phyloP scores from a whole-genome alignment of 2,113 vertebrate genomes.

The Coreoperca whiteheadi region DNA sequence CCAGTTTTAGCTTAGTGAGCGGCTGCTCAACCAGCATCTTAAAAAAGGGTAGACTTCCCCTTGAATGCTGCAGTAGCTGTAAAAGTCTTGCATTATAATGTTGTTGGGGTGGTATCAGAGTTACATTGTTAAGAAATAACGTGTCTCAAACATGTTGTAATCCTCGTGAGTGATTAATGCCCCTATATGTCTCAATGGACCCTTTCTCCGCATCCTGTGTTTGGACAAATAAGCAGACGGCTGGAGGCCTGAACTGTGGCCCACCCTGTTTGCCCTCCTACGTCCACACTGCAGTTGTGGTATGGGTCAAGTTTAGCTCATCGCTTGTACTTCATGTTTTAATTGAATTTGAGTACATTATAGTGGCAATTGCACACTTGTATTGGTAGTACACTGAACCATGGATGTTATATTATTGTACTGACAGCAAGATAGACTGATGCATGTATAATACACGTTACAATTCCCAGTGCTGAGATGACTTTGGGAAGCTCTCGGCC shows the following conservation, averaged over 20 bases:
- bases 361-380: not conserved
- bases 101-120: slow-evolving; percentile 22
- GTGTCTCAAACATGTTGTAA: slow-evolving; percentile 41
- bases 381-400: not conserved
- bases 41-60: slow-evolving; percentile 26
- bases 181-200: slow-evolving; percentile 29
- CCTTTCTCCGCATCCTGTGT: slow-evolving; percentile 55
- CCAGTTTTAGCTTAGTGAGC: slow-evolving; percentile 24
- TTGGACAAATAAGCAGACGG: slow-evolving; percentile 45
- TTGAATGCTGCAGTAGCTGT: slow-evolving; percentile 37
- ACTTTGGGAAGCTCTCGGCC: slow-evolving; percentile 29
- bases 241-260: slow-evolving; percentile 9
- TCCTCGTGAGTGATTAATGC: slow-evolving; percentile 43
- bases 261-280: not conserved
- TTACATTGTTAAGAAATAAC: slow-evolving; percentile 34
- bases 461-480: slow-evolving; percentile 25
- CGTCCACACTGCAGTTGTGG: not conserved
- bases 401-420: not conserved
- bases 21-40: slow-evolving; percentile 21
- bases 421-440: slow-evolving; percentile 10
- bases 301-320: not conserved
- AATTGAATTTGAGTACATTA: not conserved
- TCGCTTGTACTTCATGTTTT: slow-evolving; percentile 18
- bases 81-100: slow-evolving; percentile 12
- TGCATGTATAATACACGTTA: not conserved